These are phyloP conservation scores for Carassius auratus DNA, from an alignment of 2,113 vertebrate genomes.

Conservation along the genomic window DNA sequence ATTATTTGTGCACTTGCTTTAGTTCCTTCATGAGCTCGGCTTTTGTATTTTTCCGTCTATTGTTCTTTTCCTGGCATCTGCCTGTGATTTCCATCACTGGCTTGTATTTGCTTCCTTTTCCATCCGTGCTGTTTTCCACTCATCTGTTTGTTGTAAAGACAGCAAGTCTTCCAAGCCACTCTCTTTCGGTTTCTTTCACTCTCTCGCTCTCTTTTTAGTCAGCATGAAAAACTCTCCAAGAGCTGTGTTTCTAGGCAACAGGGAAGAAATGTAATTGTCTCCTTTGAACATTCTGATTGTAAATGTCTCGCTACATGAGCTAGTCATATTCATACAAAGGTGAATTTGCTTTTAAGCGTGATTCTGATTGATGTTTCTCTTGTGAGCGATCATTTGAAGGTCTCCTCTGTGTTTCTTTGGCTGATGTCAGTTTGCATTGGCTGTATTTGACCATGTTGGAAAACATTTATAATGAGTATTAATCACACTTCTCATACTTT, in stretches of 20 bases:
- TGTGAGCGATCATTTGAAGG: neutral
- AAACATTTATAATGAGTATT: neutral
- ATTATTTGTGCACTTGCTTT: neutral
- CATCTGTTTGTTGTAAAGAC: constrained; percentile 37
- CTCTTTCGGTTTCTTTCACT: neutral
- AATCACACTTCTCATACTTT: neutral
- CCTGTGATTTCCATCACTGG: constrained; percentile 57
- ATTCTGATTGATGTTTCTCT: neutral
- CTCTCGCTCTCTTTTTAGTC: constrained; percentile 5
- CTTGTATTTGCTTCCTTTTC: constrained; percentile 39
- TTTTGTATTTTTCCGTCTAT: constrained; percentile 40
- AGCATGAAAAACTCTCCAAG: neutral
- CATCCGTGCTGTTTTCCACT: constrained; percentile 48
- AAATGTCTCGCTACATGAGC: constrained; percentile 25
- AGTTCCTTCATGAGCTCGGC: neutral
- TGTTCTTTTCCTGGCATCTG: constrained; percentile 57
- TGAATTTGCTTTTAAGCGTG: neutral
- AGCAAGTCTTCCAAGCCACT: neutral
- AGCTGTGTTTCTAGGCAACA: constrained; percentile 46
- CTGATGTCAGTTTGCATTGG: neutral
- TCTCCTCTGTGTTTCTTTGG: neutral
- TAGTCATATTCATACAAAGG: neutral
- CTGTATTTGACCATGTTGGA: neutral
- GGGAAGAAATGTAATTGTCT: neutral
- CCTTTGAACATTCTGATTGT: neutral